Percentiles rank a stretch among this genome's conserved stretches.
Evolutionary conservation across 2,113 vertebrate genomes (phyloP).

Genomic region (Notarius lentiginosus): DNA sequence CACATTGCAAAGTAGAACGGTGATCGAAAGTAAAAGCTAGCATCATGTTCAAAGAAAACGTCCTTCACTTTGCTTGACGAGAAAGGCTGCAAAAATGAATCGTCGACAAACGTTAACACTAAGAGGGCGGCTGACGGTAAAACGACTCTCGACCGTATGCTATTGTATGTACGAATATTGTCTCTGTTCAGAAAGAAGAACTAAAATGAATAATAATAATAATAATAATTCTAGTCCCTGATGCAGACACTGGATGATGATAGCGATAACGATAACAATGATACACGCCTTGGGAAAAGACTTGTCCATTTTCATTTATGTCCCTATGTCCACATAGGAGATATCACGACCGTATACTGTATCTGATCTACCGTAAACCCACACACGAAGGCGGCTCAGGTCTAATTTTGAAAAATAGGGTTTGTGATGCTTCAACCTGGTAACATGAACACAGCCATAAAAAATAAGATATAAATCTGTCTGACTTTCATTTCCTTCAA

Average conservation of each 20-base stretch:
- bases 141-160: neutral
- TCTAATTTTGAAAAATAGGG: neutral
- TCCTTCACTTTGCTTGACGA: neutral
- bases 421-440: neutral
- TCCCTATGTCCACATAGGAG: no score
- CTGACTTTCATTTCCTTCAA: neutral
- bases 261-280: no score
- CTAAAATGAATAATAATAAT: no score
- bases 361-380: neutral
- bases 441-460: neutral
- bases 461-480: neutral
- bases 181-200: neutral
- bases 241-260: no score
- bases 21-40: no score
- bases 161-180: neutral
- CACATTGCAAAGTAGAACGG: neutral
- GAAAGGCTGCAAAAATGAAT: no score
- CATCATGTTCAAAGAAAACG: neutral
- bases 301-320: no score
- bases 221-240: no score
- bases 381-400: neutral
- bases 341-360: no score
- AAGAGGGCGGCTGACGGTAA: neutral
- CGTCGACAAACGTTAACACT: neutral
- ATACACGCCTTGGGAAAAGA: no score